These are phyloP conservation scores for Pseudomyrmex dendroicus DNA, from an alignment of 1,140 invertebrate species.

Conservation along the genomic window DNA sequence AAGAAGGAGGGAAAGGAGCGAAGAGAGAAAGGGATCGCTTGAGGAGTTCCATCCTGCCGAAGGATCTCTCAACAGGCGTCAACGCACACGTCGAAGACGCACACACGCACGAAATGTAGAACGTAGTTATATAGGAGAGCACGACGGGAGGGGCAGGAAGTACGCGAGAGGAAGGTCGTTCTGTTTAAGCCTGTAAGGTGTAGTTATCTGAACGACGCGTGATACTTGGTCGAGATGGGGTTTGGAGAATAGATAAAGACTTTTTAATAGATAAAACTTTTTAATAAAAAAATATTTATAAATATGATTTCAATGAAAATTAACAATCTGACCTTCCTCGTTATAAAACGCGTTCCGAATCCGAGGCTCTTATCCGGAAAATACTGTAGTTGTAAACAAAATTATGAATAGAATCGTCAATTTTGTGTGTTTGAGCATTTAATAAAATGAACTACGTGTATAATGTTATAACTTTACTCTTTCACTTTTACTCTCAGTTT, in stretches of 20 bases:
- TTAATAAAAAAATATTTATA: constrained; percentile 13
- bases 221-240: constrained; percentile 46
- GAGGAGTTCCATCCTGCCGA: constrained; percentile 54
- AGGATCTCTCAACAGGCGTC: constrained; percentile 69
- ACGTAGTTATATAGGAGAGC: neutral
- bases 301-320: too few species aligned
- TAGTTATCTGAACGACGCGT: constrained; percentile 41
- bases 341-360: too few species aligned
- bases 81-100: constrained; percentile 56
- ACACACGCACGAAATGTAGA: constrained; percentile 47
- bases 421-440: too few species aligned
- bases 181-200: neutral
- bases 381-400: too few species aligned
- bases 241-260: too few species aligned
- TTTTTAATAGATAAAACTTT: constrained; percentile 41
- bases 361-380: too few species aligned
- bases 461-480: too few species aligned
- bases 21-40: neutral
- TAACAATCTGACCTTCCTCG: too few species aligned
- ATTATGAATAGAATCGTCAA: too few species aligned
- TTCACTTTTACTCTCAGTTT: too few species aligned
- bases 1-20: constrained; percentile 27
- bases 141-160: constrained; percentile 6
- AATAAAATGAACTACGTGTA: too few species aligned
- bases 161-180: neutral